Percentiles rank a stretch among this genome's conserved stretches.
phyloP scores from a whole-genome alignment of 2,888 invertebrate species.

The Drosophila kambysellisi region DNA sequence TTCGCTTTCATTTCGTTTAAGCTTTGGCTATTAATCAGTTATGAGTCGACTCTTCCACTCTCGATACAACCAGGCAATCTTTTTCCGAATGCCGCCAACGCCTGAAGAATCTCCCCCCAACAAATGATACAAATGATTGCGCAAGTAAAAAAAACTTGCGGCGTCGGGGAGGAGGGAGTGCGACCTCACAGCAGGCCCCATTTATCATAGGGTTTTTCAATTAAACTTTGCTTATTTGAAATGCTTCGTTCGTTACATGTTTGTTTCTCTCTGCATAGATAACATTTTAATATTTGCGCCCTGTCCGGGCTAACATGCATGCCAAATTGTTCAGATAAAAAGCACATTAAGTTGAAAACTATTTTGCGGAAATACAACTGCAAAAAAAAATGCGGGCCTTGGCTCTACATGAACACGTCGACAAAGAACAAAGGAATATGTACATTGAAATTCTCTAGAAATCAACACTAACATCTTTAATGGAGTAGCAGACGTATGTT shows the following conservation, averaged over 20 bases:
- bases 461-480: conserved; percentile 27
- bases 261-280: conserved; percentile 56
- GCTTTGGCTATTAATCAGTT: conserved; percentile 69
- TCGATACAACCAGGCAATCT: conserved; percentile 42
- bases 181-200: conserved; percentile 38
- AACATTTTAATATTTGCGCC: conserved; percentile 55
- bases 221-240: conserved; percentile 62
- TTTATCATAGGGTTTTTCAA: conserved; percentile 66
- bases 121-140: conserved; percentile 37
- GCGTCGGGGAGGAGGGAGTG: neutral
- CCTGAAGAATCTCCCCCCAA: conserved; percentile 46
- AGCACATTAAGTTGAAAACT: conserved; percentile 57
- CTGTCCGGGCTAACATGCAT: conserved; percentile 57
- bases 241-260: conserved; percentile 41
- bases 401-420: conserved; percentile 6
- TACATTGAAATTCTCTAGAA: conserved; percentile 25
- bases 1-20: conserved; percentile 71
- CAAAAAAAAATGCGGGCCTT: conserved; percentile 32
- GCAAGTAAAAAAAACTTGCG: conserved; percentile 23
- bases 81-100: conserved; percentile 48
- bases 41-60: conserved; percentile 46
- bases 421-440: conserved; percentile 18
- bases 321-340: conserved; percentile 66
- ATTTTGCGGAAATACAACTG: conserved; percentile 58
- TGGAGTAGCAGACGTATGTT: neutral